Conservation (phyloP, 1,140 invertebrate genomes). For the Apis mellifera region DNA sequence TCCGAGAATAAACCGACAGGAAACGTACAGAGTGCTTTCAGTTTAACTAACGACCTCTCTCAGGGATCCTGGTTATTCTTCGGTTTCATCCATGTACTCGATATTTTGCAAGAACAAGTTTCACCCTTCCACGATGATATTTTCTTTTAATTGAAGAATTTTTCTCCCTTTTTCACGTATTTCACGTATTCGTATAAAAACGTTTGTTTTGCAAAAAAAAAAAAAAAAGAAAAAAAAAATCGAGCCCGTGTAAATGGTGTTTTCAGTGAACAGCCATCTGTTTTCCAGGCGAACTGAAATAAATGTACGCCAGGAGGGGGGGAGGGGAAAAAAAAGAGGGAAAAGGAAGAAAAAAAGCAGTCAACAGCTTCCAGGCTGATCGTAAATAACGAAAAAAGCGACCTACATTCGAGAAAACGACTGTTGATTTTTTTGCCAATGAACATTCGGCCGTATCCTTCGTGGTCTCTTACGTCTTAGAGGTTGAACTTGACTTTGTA, state of each 20-base stretch:
- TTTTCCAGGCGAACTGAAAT: background rate
- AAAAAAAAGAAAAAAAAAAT: background rate
- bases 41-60: slow-evolving; percentile 45
- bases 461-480: background rate
- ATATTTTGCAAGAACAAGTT: background rate
- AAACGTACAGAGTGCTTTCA: slow-evolving; percentile 58
- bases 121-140: background rate
- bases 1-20: slow-evolving; percentile 38
- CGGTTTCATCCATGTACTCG: background rate
- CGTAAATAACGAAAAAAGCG: slow-evolving; percentile 10
- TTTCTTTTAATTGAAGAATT: background rate
- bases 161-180: background rate
- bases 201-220: background rate
- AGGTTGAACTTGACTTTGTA: background rate
- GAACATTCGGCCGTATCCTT: background rate
- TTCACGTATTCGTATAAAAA: background rate
- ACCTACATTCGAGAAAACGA: slow-evolving; percentile 9
- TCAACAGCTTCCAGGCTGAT: background rate
- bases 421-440: background rate
- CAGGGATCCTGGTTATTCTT: background rate
- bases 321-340: background rate
- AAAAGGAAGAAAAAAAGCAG: background rate
- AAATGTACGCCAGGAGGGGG: background rate
- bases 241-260: background rate
- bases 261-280: background rate